A percentile compares a stretch with the other conserved stretches of the same genome.
These are phyloP conservation scores for Kuschelorhynchus macadamiae DNA, from an alignment of 2,888 invertebrate genomes.

Conservation along the genomic window DNA sequence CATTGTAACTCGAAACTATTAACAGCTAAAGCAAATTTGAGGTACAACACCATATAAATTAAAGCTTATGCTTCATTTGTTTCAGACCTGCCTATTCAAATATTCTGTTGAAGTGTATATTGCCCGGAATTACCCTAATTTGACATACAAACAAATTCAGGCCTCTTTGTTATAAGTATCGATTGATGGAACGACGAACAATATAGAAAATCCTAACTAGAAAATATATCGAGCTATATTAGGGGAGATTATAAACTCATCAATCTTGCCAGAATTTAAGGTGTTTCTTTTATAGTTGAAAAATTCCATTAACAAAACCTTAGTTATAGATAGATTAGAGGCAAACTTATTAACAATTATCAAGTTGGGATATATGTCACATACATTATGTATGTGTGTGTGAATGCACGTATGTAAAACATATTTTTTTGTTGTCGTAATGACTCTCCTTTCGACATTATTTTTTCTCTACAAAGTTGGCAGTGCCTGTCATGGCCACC, in stretches of 20 bases:
- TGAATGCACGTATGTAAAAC: too few species aligned
- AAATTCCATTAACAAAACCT: conserved; percentile 23
- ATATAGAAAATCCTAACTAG: conserved; percentile 35
- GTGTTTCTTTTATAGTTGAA: conserved; percentile 14
- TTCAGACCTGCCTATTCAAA: conserved; percentile 13
- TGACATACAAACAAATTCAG: conserved; percentile 22
- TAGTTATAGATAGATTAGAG: neutral
- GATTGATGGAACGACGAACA: conserved; percentile 32
- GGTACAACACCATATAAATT: too few species aligned
- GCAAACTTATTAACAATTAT: too few species aligned
- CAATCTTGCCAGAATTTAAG: conserved; percentile 35
- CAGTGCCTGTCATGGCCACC: too few species aligned
- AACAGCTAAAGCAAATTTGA: too few species aligned
- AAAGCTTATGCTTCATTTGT: too few species aligned
- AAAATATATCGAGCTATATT: conserved; percentile 31
- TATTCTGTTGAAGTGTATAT: conserved; percentile 15
- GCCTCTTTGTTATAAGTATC: conserved; percentile 31
- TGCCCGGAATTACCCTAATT: conserved; percentile 17
- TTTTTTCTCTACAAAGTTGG: too few species aligned
- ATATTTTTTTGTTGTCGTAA: too few species aligned
- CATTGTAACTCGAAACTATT: too few species aligned
- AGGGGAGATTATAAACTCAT: conserved; percentile 37
- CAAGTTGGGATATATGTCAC: too few species aligned
- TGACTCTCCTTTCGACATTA: too few species aligned
- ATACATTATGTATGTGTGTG: too few species aligned